Base-by-base conservation (phyloP, 2,113 vertebrate genomes). In the Pachyramphus minor region DNA sequence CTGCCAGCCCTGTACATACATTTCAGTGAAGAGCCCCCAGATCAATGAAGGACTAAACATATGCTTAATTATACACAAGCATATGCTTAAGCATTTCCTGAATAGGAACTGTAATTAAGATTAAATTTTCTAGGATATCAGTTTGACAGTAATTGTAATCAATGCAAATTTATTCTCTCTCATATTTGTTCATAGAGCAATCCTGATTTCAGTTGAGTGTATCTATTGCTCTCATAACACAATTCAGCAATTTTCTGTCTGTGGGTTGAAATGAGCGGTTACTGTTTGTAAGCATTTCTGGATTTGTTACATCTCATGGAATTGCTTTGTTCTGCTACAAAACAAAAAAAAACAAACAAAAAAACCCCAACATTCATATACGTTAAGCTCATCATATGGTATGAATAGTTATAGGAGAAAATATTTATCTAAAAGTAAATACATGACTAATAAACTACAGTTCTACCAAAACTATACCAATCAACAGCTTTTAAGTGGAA, bases 61-160 rank as follows among this genome's bases (percentile, higher is more conserved):
- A 93, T 33, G 60, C 87, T 75, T 89, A 93, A 96, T 89, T 95
- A 84, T 39, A 71, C 69, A 81, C 84, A 85, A 69, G 92, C 14
- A 9, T 24, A 59, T 63, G 79, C 96, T 86, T 90, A 84, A 96
- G 68, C 27, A 81, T 63, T 74, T 90, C 55, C 63, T 84, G 77
- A 94, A 90, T 25, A 86, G 68, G 59, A 56, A 75, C 56, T 71
- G 20, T 78, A 95, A 97, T 87, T 81, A 71, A 62, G 76, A 84
- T 60, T 63, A 52, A 39, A 71, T 93, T 92, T 89, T 82, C 59
- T 75, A 90, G 72, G 64, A 28, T 84, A 90, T 69, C 89, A 71
- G 50, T 59, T 64, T 97, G 95, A 96, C 92, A 84, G 86, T 96
- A 97, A 95, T 86, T 92, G 92, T 81, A 97, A 95, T 95, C 86